Conservation (phyloP, 2,113 vertebrate genomes). For the Myiozetetes cayanensis region DNA sequence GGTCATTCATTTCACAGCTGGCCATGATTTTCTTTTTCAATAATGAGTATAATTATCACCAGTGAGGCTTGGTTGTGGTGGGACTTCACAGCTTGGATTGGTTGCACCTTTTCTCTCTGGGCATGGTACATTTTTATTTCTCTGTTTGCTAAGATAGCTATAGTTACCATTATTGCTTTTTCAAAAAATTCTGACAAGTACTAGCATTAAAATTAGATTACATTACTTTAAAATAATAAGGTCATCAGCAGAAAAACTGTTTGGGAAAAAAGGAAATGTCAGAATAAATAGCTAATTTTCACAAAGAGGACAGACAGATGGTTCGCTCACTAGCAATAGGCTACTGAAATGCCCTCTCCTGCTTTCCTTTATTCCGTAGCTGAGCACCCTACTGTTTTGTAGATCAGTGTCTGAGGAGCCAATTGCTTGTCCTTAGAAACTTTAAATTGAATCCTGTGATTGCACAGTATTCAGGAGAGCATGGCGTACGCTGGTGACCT, state of each 20-base stretch:
- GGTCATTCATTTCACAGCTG: conserved; percentile 31
- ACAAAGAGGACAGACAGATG: conserved; percentile 40
- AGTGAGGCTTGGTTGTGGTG: not conserved
- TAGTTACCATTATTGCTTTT: not conserved
- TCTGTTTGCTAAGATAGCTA: not conserved
- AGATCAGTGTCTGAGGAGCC: not conserved
- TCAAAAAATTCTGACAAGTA: not conserved
- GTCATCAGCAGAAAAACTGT: not conserved
- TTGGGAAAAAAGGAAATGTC: not conserved
- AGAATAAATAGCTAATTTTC: conserved; percentile 38
- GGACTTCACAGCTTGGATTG: not conserved
- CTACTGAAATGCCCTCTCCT: conserved; percentile 5
- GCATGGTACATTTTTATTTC: not conserved
- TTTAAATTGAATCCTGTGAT: not conserved
- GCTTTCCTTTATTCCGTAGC: not conserved
- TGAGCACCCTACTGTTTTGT: not conserved
- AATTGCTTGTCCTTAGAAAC: not conserved
- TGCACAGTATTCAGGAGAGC: not conserved
- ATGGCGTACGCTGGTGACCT: not conserved
- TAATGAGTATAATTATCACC: conserved; percentile 40
- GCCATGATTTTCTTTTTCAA: not conserved
- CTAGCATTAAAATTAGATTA: conserved; percentile 5
- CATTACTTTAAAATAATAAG: conserved; percentile 22
- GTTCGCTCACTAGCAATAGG: conserved; percentile 17
- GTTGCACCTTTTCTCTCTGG: not conserved